Evolutionary conservation across 2,888 invertebrate species (phyloP), one percentile per base, ranked within the genome.

Genomic region (Zele albiditarsus): DNA sequence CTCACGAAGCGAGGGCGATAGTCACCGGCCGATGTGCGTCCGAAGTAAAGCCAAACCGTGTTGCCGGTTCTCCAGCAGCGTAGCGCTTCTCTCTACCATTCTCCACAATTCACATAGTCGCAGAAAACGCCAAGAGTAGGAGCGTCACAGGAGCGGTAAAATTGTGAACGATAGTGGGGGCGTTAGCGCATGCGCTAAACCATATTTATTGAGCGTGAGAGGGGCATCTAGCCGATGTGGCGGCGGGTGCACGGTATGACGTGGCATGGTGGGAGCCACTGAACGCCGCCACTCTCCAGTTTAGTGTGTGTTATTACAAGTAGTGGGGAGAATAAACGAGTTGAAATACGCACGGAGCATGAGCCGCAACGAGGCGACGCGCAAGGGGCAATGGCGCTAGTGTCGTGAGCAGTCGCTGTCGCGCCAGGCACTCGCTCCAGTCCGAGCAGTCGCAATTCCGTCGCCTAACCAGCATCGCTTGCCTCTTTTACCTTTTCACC

Each of bases 381-480:
- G 77, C 65, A 77, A 81, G 82, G 82, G 83, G 81, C 83, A 87
- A 85, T 85, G 87, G 86, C 85, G 87, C 86, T 84, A 83, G 78
- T 88, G 91, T 91, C 78, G 80, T 91, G 91, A 90, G 81, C 91
- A 91, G 92, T 92, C 91, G 92, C 91, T 91, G 89, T 92, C 91
- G 92, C 91, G 91, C 90, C 92, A 91, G 91, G 92, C 91, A 91
- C 91, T 91, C 90, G 91, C 91, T 91, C 89, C 90, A 84, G 84
- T 84, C 84, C 84, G 84, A 86, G 85, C 86, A 87, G 87, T 88
- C 84, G 87, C 86, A 86, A 86, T 86, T 85, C 87, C 87, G 87
- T 87, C 87, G 87, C 85, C 87, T 87, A 86, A 86, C 86, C 85
- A 87, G 87, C 86, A 86, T 88, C 82, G 86, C 87, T 88, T 85